Evolutionary conservation across 2,797 vertebrate species (phyloP), one percentile per base, ranked within the genome.

Genomic region (Phylloscopus collybita): DNA sequence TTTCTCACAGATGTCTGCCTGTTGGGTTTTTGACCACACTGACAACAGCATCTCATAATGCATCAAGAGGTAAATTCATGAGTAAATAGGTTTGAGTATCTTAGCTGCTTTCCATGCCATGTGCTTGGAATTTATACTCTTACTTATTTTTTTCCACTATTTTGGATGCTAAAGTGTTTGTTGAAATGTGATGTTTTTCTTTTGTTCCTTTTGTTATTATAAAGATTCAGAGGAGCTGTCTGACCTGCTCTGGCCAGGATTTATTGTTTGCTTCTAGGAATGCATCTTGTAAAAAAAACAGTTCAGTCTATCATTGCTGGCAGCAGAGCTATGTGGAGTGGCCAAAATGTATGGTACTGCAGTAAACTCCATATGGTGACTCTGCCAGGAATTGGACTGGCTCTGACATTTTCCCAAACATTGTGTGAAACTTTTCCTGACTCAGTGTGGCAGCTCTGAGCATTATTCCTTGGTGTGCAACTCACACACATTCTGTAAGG

Each of bases 281-380:
- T 57, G 42, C 49, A 27, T 76, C 45, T 81, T 78, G 32, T 44
- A 42, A 88, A 94, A 71, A 71, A 86, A 92, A 30, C 64, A 83
- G 50, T 85, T 88, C 78, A 86, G 78, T 96, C 72, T 95, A 72
- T 89, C 80, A 38, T 47, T 90, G 91, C 49, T 96, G 96, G 95
- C 95, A 95, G 78, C 88, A 80, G 83, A 91, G 81, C 65, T 88
- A 5, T 53, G 72, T 44, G 27, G 75, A 89, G 70, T 94, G 90
- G 90, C 95, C 93, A 96, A 25, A 95, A 92, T 85, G 79, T 96
- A 93, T 93, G 92, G 88, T 86, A 36, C 67, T 92, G 82, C 92
- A 86, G 82, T 90, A 95, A 94, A 86, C 92, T 94, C 94, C 95
- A 91, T 96, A 93, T 96, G 95, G 94, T 84, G 83, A 57, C 94